A percentile compares a stretch with the other conserved stretches of the same genome.
These are phyloP conservation scores for Silurus aristotelis DNA, from an alignment of 2,797 vertebrate species.

Conservation along the genomic window DNA sequence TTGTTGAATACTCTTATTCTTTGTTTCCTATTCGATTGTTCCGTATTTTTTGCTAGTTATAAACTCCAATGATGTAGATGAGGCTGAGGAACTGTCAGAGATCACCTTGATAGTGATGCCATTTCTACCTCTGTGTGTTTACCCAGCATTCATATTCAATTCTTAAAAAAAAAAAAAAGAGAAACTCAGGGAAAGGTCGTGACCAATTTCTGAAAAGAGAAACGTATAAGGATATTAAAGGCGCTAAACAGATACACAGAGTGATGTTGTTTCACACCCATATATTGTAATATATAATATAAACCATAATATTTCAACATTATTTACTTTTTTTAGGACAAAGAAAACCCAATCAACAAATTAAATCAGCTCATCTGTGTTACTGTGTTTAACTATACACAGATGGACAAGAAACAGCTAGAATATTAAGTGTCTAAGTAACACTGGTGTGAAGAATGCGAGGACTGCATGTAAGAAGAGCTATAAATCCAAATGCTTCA, in stretches of 20 bases:
- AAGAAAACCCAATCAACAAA: not conserved
- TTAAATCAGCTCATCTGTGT: not conserved
- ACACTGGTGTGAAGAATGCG: not conserved
- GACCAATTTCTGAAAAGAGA: not conserved
- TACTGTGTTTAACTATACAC: not conserved
- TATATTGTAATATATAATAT: too few species aligned
- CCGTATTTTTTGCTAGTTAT: not conserved
- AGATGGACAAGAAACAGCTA: not conserved
- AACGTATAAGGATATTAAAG: not conserved
- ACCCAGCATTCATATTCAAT: not conserved
- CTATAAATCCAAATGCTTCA: slow-evolving; percentile 5
- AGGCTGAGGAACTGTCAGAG: not conserved
- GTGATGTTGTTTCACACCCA: not conserved
- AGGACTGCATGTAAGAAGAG: not conserved
- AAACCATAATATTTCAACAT: not conserved
- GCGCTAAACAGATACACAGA: not conserved
- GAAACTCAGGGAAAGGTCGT: too few species aligned
- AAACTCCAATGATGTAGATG: not conserved
- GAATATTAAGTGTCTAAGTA: not conserved
- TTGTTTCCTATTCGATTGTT: not conserved
- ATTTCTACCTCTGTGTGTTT: not conserved
- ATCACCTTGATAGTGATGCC: not conserved
- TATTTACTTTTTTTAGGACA: not conserved
- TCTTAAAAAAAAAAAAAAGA: not conserved
- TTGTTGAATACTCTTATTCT: not conserved